Evolutionary conservation across 2,888 invertebrate genomes (phyloP).

Genomic region (Tenthredo notha): DNA sequence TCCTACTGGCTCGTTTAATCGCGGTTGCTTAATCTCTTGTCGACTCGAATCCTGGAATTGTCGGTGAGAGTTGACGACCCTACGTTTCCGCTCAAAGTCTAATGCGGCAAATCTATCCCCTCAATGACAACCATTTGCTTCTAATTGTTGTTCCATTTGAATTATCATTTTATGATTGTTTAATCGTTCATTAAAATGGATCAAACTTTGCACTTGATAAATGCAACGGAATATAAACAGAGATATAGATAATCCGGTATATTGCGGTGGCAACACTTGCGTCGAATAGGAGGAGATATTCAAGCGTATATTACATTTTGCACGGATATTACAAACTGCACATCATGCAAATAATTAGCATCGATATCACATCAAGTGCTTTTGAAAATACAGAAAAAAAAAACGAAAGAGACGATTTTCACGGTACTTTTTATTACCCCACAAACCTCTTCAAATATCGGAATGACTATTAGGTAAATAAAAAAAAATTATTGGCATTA

Average conservation of each 20-base stretch:
- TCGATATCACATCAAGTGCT: background rate
- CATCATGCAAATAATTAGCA: background rate
- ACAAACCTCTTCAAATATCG: too few species aligned
- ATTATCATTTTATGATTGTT: background rate
- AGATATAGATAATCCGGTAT: background rate
- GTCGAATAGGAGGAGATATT: background rate
- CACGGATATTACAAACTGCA: slow-evolving; percentile 3
- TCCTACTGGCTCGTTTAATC: slow-evolving; percentile 48
- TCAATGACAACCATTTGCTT: slow-evolving; percentile 17
- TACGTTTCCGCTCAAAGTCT: slow-evolving; percentile 1
- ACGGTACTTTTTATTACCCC: too few species aligned
- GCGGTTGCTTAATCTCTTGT: slow-evolving; percentile 52
- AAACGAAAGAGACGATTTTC: background rate
- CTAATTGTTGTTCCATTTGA: background rate
- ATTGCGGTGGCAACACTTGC: background rate
- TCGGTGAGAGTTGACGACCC: slow-evolving; percentile 44
- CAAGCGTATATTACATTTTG: background rate
- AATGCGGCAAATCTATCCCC: slow-evolving; percentile 35
- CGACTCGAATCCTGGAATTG: slow-evolving; percentile 46
- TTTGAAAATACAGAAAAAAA: background rate
- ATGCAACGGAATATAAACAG: background rate
- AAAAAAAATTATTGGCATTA: too few species aligned
- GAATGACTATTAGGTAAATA: too few species aligned
- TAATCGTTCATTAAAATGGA: background rate
- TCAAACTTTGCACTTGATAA: background rate